A percentile compares a stretch with the other conserved stretches of the same genome.
Conservation (phyloP, 1,140 invertebrate species). For the Cepaea nemoralis region DNA sequence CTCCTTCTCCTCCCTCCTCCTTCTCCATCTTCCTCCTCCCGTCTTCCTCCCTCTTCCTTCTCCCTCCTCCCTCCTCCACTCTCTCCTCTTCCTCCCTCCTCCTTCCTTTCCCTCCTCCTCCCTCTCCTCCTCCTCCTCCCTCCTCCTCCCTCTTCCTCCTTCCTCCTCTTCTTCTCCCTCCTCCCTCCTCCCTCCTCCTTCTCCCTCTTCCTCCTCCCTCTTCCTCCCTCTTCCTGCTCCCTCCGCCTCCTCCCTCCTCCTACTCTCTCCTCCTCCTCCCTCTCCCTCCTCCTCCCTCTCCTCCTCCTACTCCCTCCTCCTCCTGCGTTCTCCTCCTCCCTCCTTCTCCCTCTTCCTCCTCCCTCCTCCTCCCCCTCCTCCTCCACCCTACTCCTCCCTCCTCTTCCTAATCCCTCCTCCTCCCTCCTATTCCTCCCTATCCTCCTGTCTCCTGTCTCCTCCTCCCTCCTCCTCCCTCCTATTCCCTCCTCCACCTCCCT, state of each 20-base stretch:
- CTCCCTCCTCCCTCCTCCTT: conserved; percentile 4
- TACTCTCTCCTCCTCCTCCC: too few relatives aligned
- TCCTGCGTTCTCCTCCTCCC: neutral
- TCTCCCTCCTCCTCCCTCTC: conserved; percentile 4
- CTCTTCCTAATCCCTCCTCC: too few relatives aligned
- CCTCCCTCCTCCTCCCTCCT: too few relatives aligned
- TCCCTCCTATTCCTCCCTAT: too few relatives aligned
- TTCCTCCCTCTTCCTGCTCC: too few relatives aligned
- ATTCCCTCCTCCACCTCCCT: too few relatives aligned
- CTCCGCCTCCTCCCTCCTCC: too few relatives aligned
- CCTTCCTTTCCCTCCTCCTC: conserved; percentile 8
- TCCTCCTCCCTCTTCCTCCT: conserved; percentile 13
- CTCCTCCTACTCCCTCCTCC: too few relatives aligned
- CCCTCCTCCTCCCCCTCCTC: conserved; percentile 1
- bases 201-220: neutral
- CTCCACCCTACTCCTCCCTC: neutral
- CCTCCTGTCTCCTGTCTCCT: too few relatives aligned
- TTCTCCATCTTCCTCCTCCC: too few relatives aligned
- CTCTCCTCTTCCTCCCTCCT: neutral
- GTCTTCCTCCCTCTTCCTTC: neutral
- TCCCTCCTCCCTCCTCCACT: too few relatives aligned
- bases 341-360: neutral
- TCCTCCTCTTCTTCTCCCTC: conserved; percentile 18
- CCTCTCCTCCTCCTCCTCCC: conserved; percentile 15
- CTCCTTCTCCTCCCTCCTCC: neutral